Conservation (phyloP, 2,113 vertebrate species). For the Setophaga petechia region DNA sequence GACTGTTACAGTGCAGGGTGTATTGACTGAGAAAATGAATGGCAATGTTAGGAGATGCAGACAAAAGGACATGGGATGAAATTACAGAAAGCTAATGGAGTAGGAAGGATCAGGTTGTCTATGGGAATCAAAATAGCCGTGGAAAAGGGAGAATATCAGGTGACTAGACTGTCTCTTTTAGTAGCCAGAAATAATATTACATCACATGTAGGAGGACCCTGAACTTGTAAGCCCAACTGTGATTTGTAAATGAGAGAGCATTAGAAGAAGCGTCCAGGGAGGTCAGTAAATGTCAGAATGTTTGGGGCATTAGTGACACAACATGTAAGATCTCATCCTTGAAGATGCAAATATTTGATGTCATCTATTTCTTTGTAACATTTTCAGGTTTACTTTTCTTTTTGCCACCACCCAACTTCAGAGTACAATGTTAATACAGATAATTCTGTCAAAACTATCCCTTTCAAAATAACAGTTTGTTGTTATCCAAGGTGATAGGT, state of each 20-base stretch:
- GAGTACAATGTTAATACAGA: not conserved
- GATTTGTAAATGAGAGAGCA: not conserved
- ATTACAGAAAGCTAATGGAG: conserved; percentile 21
- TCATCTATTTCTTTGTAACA: not conserved
- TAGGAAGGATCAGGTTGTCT: not conserved
- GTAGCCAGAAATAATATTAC: not conserved
- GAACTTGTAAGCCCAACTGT: not conserved
- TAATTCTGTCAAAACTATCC: not conserved
- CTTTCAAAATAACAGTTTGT: not conserved
- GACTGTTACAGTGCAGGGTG: not conserved
- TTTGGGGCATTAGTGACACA: not conserved
- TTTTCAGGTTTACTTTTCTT: not conserved
- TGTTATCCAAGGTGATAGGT: not conserved
- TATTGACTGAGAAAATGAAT: not conserved
- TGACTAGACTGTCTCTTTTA: not conserved
- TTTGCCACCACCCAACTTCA: not conserved
- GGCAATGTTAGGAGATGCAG: not conserved
- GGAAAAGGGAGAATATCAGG: not conserved
- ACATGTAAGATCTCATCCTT: not conserved
- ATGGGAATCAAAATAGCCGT: not conserved
- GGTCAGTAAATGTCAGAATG: not conserved
- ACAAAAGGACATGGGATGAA: conserved; percentile 15
- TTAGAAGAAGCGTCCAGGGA: not conserved
- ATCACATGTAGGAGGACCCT: not conserved
- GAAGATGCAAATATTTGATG: not conserved